A percentile compares a stretch with the other conserved stretches of the same genome.
phyloP scores from a whole-genome alignment of 2,113 vertebrate genomes.

The Eublepharis macularius region DNA sequence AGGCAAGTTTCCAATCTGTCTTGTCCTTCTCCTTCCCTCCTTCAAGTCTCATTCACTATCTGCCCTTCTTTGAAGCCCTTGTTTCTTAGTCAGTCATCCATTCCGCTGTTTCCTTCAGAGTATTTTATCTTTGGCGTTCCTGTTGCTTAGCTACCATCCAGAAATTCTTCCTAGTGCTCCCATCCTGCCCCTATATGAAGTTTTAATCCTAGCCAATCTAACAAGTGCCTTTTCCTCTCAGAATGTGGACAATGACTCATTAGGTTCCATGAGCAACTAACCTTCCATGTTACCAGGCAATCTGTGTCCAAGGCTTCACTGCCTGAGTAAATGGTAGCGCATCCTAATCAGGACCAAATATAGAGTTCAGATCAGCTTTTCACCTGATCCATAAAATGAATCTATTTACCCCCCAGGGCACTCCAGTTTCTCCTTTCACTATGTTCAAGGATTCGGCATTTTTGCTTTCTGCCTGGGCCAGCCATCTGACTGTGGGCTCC shows the following conservation, averaged over 20 bases:
- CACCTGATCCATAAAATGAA: too few relatives aligned
- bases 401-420: too few relatives aligned
- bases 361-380: background rate
- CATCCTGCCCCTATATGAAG: background rate
- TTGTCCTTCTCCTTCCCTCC: background rate
- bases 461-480: background rate
- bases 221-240: background rate
- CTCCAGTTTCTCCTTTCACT: background rate
- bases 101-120: background rate
- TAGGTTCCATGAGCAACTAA: background rate
- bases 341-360: background rate
- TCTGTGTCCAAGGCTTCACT: background rate
- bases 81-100: background rate
- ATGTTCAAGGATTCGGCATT: too few relatives aligned
- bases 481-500: background rate
- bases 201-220: background rate
- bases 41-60: background rate
- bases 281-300: background rate
- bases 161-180: background rate
- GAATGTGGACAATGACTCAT: background rate
- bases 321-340: background rate
- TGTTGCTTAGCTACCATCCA: background rate
- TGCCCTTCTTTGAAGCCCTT: background rate
- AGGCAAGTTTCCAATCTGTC: too few relatives aligned
- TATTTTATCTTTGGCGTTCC: background rate